A percentile compares a stretch with the other conserved stretches of the same genome.
Evolutionary conservation across 2,113 vertebrate genomes (phyloP).

Genomic region (Grammomys surdaster): DNA sequence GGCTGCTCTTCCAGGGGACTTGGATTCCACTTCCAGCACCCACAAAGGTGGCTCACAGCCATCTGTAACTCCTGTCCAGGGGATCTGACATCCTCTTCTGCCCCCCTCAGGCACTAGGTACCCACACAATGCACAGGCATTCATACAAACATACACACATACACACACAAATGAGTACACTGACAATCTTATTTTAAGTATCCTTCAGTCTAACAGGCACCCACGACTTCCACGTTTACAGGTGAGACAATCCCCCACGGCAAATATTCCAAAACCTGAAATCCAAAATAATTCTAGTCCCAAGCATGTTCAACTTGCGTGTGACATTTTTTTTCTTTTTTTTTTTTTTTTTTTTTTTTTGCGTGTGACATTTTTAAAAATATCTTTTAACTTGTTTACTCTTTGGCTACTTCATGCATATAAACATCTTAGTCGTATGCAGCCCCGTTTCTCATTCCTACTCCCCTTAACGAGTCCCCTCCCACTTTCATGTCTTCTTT

Average conservation of each 20-base stretch:
- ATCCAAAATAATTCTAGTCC: not conserved
- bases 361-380: not conserved
- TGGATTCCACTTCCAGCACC: not conserved
- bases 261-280: not conserved
- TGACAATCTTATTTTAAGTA: not conserved
- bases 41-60: not conserved
- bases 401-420: no score
- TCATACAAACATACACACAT: not conserved
- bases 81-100: not conserved
- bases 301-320: not conserved
- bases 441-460: rapidly evolving
- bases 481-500: not conserved
- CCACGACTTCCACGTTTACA: not conserved
- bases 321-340: not conserved
- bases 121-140: not conserved
- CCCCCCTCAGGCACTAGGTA: not conserved
- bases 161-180: not conserved
- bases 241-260: not conserved
- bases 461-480: not conserved
- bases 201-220: not conserved
- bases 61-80: not conserved
- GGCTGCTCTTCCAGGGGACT: not conserved
- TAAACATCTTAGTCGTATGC: not conserved
- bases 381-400: not conserved
- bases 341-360: no score